Evolutionary conservation across 2,888 invertebrate species (phyloP).

Genomic region (Nemoura dubitans): DNA sequence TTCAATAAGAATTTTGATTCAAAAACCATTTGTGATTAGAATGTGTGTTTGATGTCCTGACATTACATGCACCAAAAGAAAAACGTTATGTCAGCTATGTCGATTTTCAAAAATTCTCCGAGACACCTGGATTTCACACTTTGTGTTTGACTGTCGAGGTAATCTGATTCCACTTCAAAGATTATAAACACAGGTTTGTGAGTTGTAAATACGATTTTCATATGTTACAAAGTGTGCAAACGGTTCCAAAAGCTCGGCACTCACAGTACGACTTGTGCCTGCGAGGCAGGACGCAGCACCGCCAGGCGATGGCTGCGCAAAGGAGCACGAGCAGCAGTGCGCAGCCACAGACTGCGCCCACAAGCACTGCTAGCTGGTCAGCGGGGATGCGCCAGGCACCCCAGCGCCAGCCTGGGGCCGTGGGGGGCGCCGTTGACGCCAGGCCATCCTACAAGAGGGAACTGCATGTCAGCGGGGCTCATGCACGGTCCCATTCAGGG

Average conservation of each 20-base stretch:
- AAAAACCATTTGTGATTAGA: too few relatives aligned
- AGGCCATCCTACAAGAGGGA: conserved; percentile 47
- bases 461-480: neutral
- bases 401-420: conserved; percentile 50
- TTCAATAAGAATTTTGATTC: too few relatives aligned
- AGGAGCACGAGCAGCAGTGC: conserved; percentile 72
- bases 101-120: too few relatives aligned
- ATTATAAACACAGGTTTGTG: too few relatives aligned
- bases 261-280: conserved; percentile 75
- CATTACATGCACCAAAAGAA: too few relatives aligned
- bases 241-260: conserved; percentile 51
- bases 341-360: conserved; percentile 65
- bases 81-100: too few relatives aligned
- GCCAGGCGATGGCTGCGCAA: conserved; percentile 71
- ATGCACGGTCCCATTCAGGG: neutral
- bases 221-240: too few relatives aligned
- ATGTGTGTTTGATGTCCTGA: too few relatives aligned
- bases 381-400: conserved; percentile 60
- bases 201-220: too few relatives aligned
- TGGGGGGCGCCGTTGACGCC: conserved; percentile 50
- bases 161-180: too few relatives aligned
- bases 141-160: too few relatives aligned
- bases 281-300: conserved; percentile 75
- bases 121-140: too few relatives aligned
- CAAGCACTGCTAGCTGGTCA: conserved; percentile 62